phyloP scores from a whole-genome alignment of 2,888 invertebrate genomes.

The Phyllotreta striolata region DNA sequence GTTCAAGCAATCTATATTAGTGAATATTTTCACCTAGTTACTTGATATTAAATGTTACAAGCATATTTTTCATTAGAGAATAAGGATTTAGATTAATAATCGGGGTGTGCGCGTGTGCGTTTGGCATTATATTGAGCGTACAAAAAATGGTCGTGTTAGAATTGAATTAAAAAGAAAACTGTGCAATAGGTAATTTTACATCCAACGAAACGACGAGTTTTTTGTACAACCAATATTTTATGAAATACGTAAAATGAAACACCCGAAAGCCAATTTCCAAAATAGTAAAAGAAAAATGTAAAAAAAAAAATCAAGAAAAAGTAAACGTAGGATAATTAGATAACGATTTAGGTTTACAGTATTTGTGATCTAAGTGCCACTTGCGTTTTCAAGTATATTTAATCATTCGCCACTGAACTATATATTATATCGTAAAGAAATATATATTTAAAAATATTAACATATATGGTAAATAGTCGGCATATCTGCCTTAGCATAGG shows the following conservation, averaged over 20 bases:
- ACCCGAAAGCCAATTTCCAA: slow-evolving; percentile 50
- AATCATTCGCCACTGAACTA: slow-evolving; percentile 61
- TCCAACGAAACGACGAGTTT: slow-evolving; percentile 35
- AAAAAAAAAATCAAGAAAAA: too few species aligned
- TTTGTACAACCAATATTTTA: slow-evolving; percentile 40
- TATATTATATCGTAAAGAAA: slow-evolving; percentile 60
- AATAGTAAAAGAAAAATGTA: slow-evolving; percentile 34
- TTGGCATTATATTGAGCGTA: slow-evolving; percentile 25
- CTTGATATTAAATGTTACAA: slow-evolving; percentile 5
- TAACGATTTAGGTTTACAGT: slow-evolving; percentile 70
- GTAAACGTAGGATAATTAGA: slow-evolving; percentile 47
- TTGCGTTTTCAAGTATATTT: slow-evolving; percentile 72
- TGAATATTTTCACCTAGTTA: slow-evolving; percentile 2
- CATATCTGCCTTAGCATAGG: slow-evolving; percentile 59
- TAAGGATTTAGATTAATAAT: slow-evolving; percentile 7
- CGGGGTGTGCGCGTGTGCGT: slow-evolving; percentile 10
- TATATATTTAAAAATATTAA: slow-evolving; percentile 55
- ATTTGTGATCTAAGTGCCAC: slow-evolving; percentile 83
- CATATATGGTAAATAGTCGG: slow-evolving; percentile 56
- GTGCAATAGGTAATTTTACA: slow-evolving; percentile 12
- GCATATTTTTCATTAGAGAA: slow-evolving; percentile 21
- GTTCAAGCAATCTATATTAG: not conserved
- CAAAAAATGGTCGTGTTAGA: slow-evolving; percentile 15
- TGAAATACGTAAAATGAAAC: slow-evolving; percentile 39
- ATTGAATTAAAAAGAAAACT: not conserved